A percentile compares a stretch with the other conserved stretches of the same genome.
phyloP scores from a whole-genome alignment of 2,888 invertebrate genomes.

The Caenorhabditis plicata region DNA sequence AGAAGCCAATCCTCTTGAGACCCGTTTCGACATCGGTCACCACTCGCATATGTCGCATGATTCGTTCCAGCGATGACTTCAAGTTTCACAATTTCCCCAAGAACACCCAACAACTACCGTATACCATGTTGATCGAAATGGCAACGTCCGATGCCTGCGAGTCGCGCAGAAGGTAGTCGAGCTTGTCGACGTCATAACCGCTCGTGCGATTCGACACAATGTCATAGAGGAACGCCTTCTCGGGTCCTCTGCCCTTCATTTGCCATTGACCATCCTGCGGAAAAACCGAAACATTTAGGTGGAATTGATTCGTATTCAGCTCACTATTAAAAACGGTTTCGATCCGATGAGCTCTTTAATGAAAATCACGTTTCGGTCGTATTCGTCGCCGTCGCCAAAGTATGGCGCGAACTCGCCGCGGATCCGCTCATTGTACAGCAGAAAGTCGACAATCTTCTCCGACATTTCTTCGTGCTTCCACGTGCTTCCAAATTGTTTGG shows the following conservation, averaged over 20 bases:
- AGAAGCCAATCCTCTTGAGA: slow-evolving; percentile 19
- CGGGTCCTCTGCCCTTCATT: slow-evolving; percentile 38
- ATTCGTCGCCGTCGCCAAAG: slow-evolving; percentile 64
- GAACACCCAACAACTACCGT: slow-evolving; percentile 3
- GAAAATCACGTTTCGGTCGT: slow-evolving; percentile 61
- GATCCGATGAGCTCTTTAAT: slow-evolving; percentile 69
- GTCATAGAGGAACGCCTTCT: slow-evolving; percentile 71
- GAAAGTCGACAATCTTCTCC: slow-evolving; percentile 47
- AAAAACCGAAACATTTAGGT: not conserved
- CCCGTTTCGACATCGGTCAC: slow-evolving; percentile 24
- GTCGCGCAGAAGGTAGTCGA: slow-evolving; percentile 74
- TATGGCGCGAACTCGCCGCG: slow-evolving; percentile 61
- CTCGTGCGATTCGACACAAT: slow-evolving; percentile 65
- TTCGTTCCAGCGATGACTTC: slow-evolving; percentile 8
- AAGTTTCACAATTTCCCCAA: too few relatives aligned
- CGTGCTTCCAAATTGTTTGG: slow-evolving; percentile 54
- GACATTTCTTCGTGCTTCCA: slow-evolving; percentile 27
- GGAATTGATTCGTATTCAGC: not conserved
- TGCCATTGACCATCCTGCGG: slow-evolving; percentile 25
- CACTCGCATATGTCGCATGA: slow-evolving; percentile 25
- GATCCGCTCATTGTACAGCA: slow-evolving; percentile 65
- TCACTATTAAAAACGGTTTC: slow-evolving; percentile 36
- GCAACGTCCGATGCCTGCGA: slow-evolving; percentile 24
- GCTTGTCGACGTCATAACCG: slow-evolving; percentile 64
- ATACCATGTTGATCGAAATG: slow-evolving; percentile 22